Evolutionary conservation across 2,113 vertebrate genomes (phyloP), one percentile per base, ranked within the genome.

Genomic region (Sinocyclocheilus grahami): DNA sequence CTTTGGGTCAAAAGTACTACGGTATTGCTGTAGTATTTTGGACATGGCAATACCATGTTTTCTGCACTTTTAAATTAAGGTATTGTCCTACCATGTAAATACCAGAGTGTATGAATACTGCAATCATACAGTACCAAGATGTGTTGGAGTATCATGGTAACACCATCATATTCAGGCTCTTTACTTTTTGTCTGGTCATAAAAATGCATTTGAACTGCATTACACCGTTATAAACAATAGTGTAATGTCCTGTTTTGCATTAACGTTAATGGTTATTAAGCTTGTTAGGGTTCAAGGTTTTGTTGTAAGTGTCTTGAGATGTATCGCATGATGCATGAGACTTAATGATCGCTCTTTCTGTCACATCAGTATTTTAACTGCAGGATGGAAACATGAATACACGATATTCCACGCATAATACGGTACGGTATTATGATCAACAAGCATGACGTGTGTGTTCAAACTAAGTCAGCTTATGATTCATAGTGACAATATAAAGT

Each of bases 401-500:
- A 62, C 20, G n/a, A n/a, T 42, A 22, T 22, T 22, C 10, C 20
- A 37, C 11, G 7, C 4, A 24, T 51, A 53, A 53, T 16, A 27
- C 27, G 4, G 4, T 1, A 16, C 4, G 4, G 78, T 42, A 27
- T 79, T 39, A 62, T 58, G 16, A 58, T 58, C 53, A 78, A 78
- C 76, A 78, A 20, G 76, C 76, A 55, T 53, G 42, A 24, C 42
- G 74, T 76, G 42, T 76, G n/a, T 51, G 48, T 55, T 3, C 12
- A 22, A 58, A 58, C 27, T n/a, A 60, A 9, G 30, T 78, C 53
- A 37, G 48, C 16, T 69, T 6, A 33, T 78, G 77, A 78, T 37
- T 58, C 53, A 78, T 39, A 37, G 18, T 78, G 53, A 78, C 53
- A 12, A 60, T 39, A 39, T 58, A 78, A 60, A 78, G 48, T 77